Evolutionary conservation across 2,888 invertebrate genomes (phyloP).

Genomic region (Ennomos quercinarius): DNA sequence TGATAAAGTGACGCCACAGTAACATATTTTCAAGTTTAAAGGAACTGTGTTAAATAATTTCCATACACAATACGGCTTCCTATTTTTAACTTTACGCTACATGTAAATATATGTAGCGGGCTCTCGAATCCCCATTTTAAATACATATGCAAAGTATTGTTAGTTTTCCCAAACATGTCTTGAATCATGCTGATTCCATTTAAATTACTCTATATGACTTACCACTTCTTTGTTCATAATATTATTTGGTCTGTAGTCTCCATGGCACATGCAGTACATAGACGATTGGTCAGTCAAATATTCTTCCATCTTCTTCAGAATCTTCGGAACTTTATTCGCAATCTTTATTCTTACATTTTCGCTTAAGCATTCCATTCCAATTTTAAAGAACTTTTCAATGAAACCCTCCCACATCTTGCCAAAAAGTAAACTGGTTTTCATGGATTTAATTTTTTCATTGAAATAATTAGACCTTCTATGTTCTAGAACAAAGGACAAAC

Average conservation of each 20-base stretch:
- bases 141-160: not conserved
- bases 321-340: conserved; percentile 36
- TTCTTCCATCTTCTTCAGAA: conserved; percentile 43
- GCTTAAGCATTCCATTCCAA: conserved; percentile 42
- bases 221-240: conserved; percentile 59
- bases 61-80: no score
- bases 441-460: conserved; percentile 44
- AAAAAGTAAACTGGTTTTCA: conserved; percentile 40
- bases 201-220: conserved; percentile 43
- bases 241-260: conserved; percentile 68
- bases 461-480: conserved; percentile 52
- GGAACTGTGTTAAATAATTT: no score
- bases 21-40: no score
- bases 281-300: conserved; percentile 45
- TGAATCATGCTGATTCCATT: no score
- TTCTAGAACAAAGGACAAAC: conserved; percentile 56
- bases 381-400: conserved; percentile 39
- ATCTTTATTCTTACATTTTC: conserved; percentile 43
- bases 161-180: no score
- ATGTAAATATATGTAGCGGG: no score
- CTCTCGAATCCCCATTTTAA: not conserved
- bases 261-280: conserved; percentile 57
- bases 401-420: conserved; percentile 48
- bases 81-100: no score
- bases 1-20: no score